These are phyloP conservation scores for Microplitis deprimator DNA, from an alignment of 2,888 invertebrate species.

Conservation along the genomic window DNA sequence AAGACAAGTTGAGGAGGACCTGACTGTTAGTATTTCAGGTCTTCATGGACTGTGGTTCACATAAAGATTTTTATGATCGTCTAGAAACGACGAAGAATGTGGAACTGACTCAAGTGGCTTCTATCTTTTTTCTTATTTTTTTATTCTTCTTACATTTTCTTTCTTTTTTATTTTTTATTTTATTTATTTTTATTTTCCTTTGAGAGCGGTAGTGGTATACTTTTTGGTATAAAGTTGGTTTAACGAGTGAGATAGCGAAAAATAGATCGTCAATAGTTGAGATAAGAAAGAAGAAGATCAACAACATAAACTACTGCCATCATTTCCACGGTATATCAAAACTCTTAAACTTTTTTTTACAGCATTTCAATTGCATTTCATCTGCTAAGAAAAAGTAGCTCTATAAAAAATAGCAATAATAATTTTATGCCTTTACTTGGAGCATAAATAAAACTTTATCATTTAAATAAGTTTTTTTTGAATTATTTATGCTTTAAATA, in stretches of 20 bases:
- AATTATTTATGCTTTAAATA: too few relatives aligned
- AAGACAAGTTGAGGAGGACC: not conserved
- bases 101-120: constrained; percentile 7
- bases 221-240: constrained; percentile 18
- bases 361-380: not conserved
- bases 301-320: constrained; percentile 17
- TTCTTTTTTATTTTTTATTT: not conserved
- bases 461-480: not conserved
- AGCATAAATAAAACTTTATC: not conserved
- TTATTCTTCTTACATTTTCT: not conserved
- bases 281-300: constrained; percentile 11
- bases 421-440: not conserved
- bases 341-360: not conserved
- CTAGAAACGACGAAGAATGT: constrained; percentile 10
- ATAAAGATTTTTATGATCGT: constrained; percentile 42
- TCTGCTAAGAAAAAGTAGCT: not conserved
- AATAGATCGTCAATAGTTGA: constrained; percentile 16
- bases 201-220: not conserved
- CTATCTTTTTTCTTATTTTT: not conserved
- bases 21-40: constrained; percentile 41
- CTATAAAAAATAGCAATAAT: not conserved
- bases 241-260: constrained; percentile 15
- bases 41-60: constrained; percentile 45
- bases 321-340: constrained; percentile 12
- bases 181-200: not conserved